Conservation (phyloP, 2,797 vertebrate species). For the Menidia menidia region DNA sequence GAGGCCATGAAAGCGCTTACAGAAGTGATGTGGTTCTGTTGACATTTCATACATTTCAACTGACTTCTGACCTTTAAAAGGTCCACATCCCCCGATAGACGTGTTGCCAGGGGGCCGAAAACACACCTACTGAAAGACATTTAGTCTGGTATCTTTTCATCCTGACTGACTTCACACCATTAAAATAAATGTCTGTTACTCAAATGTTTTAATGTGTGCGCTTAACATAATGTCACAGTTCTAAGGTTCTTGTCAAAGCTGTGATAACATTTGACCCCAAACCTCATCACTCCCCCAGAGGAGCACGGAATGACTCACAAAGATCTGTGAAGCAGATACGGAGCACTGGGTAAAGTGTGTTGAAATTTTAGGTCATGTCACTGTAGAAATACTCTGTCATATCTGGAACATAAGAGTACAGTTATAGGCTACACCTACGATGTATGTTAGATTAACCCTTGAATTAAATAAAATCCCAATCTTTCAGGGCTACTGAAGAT, state of each 20-base stretch:
- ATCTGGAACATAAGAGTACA: conserved; percentile 36
- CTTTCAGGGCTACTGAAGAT: not conserved
- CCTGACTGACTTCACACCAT: not conserved
- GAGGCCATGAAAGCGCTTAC: conserved; percentile 27
- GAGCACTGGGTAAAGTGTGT: conserved; percentile 17
- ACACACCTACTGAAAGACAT: not conserved
- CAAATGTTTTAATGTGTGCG: not conserved
- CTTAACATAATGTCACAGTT: not conserved
- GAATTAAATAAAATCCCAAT: not conserved
- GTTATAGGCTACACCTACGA: not conserved
- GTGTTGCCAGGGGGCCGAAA: not conserved
- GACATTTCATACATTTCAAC: conserved; percentile 55
- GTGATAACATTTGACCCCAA: conserved; percentile 41
- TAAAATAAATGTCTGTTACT: not conserved
- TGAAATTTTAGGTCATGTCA: conserved; percentile 36
- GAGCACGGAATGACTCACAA: conserved; percentile 64
- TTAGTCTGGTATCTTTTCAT: conserved; percentile 10
- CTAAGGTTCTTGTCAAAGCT: conserved; percentile 5
- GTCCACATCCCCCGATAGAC: conserved; percentile 8
- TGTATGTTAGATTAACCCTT: not conserved
- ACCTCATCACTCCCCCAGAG: conserved; percentile 49
- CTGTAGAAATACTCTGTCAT: conserved; percentile 48
- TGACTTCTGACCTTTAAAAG: conserved; percentile 72
- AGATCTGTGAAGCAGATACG: conserved; percentile 10
- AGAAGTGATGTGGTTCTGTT: conserved; percentile 26